A percentile compares a stretch with the other conserved stretches of the same genome.
Evolutionary conservation across 2,797 vertebrate genomes (phyloP).

Genomic region (Leuciscus waleckii): DNA sequence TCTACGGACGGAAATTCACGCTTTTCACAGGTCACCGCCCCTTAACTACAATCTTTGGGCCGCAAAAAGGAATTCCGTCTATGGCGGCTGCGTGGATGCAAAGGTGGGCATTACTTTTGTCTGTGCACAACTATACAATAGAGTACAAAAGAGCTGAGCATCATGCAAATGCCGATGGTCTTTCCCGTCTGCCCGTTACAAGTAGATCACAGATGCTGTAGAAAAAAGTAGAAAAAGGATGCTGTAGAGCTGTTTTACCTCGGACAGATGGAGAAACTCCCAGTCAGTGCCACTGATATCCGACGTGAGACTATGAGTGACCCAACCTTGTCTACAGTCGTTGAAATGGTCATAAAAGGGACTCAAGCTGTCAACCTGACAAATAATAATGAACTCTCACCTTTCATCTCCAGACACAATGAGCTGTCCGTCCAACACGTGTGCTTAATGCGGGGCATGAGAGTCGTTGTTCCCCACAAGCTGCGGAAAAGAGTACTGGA

Average conservation of each 20-base stretch:
- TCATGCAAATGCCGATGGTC: background rate
- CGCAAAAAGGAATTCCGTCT: background rate
- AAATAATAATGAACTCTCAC: background rate
- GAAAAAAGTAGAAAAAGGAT: background rate
- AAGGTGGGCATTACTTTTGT: conserved; percentile 9
- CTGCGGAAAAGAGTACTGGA: background rate
- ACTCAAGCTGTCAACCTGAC: background rate
- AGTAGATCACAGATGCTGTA: background rate
- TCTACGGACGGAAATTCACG: background rate
- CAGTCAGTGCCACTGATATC: conserved; percentile 1
- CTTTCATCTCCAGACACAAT: background rate
- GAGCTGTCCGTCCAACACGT: background rate
- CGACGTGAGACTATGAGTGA: background rate
- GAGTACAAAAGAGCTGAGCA: conserved; percentile 26
- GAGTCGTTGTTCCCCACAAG: background rate
- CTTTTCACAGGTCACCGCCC: background rate
- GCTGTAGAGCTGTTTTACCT: background rate
- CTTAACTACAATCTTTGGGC: background rate
- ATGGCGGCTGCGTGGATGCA: background rate
- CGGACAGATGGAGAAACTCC: background rate
- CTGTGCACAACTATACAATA: conserved; percentile 23
- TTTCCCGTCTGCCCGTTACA: background rate
- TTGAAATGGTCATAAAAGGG: background rate
- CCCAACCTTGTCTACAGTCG: background rate
- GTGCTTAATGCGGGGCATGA: conserved; percentile 11